Conservation (phyloP, 2,797 vertebrate species). For the Darevskia nairensis region DNA sequence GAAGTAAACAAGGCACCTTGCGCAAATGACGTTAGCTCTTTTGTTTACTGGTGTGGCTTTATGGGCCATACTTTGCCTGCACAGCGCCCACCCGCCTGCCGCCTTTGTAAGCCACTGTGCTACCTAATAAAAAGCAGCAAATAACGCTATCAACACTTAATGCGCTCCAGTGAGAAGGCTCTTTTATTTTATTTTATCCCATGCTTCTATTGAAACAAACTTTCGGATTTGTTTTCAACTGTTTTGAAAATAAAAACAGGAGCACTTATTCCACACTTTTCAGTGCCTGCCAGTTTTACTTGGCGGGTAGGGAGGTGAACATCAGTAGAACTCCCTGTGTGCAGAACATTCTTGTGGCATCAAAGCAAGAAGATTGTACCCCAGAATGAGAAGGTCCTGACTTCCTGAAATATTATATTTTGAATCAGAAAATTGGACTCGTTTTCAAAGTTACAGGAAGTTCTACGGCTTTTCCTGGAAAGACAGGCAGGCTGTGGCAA, state of each 20-base stretch:
- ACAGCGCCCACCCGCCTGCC: rapidly evolving
- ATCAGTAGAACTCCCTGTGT: too few relatives aligned
- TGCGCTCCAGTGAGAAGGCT: not conserved
- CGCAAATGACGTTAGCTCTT: slow-evolving; percentile 1
- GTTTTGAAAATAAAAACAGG: slow-evolving; percentile 6
- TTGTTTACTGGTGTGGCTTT: slow-evolving; percentile 18
- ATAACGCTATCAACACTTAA: slow-evolving; percentile 1
- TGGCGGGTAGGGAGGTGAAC: not conserved
- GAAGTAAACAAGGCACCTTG: slow-evolving; percentile 5
- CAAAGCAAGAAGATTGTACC: not conserved
- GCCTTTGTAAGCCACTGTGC: slow-evolving; percentile 3
- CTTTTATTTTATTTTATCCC: not conserved
- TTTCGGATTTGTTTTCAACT: not conserved
- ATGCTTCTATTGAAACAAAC: not conserved
- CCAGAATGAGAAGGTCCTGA: not conserved
- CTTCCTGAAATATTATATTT: not conserved
- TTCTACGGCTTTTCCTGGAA: not conserved
- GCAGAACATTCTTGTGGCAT: not conserved
- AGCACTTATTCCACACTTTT: not conserved
- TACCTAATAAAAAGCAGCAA: slow-evolving; percentile 11
- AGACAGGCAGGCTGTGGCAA: not conserved
- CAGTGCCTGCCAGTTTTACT: not conserved
- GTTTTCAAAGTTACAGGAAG: not conserved
- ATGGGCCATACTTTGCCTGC: not conserved
- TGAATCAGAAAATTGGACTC: not conserved